Evolutionary conservation across 2,888 invertebrate species (phyloP).

Genomic region (Acrobasis consociella): DNA sequence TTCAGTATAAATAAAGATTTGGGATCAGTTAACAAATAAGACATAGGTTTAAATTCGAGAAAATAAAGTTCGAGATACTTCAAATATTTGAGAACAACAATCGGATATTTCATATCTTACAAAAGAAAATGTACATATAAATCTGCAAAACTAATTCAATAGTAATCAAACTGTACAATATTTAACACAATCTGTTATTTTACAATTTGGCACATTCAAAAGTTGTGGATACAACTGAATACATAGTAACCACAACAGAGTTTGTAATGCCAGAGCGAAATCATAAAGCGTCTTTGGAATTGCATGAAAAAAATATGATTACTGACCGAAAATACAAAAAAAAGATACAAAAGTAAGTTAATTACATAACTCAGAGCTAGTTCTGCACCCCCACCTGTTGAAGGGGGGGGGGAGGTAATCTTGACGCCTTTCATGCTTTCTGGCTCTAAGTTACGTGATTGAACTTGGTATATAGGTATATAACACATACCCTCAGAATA

Average conservation of each 20-base stretch:
- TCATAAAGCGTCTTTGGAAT: constrained; percentile 54
- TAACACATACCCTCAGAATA: no score
- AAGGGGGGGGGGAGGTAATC: no score
- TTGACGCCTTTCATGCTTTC: no score
- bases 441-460: no score
- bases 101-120: constrained; percentile 16
- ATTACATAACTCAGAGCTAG: no score
- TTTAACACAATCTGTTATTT: constrained; percentile 49
- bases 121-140: constrained; percentile 26
- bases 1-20: constrained; percentile 61
- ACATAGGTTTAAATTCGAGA: constrained; percentile 37
- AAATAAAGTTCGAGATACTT: constrained; percentile 23
- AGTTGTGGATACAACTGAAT: constrained; percentile 34
- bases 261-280: constrained; percentile 43
- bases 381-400: no score
- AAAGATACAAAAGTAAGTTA: background rate
- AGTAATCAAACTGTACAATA: constrained; percentile 41
- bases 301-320: constrained; percentile 46
- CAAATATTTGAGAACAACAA: constrained; percentile 22
- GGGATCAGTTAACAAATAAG: constrained; percentile 38
- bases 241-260: constrained; percentile 27
- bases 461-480: no score
- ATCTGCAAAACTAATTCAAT: constrained; percentile 35
- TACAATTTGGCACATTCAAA: constrained; percentile 70
- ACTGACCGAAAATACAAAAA: constrained; percentile 58